Conservation (phyloP, 2,113 vertebrate genomes). For the Sorex fumeus region DNA sequence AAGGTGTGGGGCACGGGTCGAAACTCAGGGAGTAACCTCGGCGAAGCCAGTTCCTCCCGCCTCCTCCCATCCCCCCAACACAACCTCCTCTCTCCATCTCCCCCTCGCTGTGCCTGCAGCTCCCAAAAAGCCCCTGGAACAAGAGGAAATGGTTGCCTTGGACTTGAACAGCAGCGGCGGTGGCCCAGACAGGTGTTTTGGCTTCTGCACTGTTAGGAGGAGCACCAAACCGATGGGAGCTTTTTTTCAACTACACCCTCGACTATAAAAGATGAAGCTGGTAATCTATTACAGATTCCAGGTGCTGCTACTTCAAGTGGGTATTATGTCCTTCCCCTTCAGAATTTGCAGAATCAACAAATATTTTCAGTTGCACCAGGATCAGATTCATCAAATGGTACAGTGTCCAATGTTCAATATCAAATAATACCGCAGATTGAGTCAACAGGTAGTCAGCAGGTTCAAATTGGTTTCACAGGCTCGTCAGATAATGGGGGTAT, state of each 20-base stretch:
- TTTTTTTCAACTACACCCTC: slow-evolving; percentile 94
- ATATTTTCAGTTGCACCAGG: slow-evolving; percentile 97
- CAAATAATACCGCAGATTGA: slow-evolving; percentile 99
- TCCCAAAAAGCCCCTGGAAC: slow-evolving; percentile 95
- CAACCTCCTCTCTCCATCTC: slow-evolving; percentile 68
- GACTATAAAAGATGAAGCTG: slow-evolving; percentile 95
- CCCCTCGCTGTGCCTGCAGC: slow-evolving; percentile 90
- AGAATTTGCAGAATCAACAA: slow-evolving; percentile 98
- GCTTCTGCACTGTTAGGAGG: slow-evolving; percentile 94
- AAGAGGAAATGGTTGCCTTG: slow-evolving; percentile 96
- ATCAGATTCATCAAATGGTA: slow-evolving; percentile 95
- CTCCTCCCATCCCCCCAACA: no score
- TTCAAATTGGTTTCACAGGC: slow-evolving; percentile 96
- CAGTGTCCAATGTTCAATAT: slow-evolving; percentile 99
- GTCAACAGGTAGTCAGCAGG: slow-evolving; percentile 95
- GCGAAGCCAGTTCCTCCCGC: no score
- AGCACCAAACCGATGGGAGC: slow-evolving; percentile 97
- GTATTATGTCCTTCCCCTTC: slow-evolving; percentile 99
- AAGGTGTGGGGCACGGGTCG: not conserved
- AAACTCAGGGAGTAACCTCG: no score
- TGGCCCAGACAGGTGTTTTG: slow-evolving; percentile 93
- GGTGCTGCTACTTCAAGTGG: slow-evolving; percentile 96
- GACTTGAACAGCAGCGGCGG: slow-evolving; percentile 92
- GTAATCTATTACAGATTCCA: slow-evolving; percentile 97
- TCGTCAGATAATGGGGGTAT: slow-evolving; percentile 94